Conservation (phyloP, 2,888 invertebrate species). For the Limnephilus rhombicus region DNA sequence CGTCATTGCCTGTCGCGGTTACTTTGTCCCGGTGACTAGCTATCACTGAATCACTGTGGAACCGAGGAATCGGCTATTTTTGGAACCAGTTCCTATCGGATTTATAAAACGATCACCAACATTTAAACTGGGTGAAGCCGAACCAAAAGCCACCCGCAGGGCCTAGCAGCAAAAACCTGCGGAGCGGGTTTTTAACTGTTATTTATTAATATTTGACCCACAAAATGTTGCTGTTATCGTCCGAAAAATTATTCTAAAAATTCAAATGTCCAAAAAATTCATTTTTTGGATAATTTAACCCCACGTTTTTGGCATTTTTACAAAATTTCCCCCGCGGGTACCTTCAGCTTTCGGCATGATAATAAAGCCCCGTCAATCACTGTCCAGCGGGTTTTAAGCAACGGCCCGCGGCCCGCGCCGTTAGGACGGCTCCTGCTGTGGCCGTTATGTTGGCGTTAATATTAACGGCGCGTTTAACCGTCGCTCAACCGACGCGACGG, state of each 20-base stretch:
- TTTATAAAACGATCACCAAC: too few species aligned
- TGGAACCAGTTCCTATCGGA: too few species aligned
- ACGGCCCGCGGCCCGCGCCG: background rate
- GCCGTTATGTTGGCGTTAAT: constrained; percentile 26
- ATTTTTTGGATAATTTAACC: background rate
- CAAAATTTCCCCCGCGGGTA: background rate
- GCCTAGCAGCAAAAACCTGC: too few species aligned
- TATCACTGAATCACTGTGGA: too few species aligned
- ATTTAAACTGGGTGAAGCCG: too few species aligned
- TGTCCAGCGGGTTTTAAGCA: constrained; percentile 28
- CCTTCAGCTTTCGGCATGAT: background rate
- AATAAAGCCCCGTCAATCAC: constrained; percentile 43
- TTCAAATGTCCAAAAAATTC: background rate
- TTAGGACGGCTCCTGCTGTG: background rate
- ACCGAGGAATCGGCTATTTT: too few species aligned
- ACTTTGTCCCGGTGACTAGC: too few species aligned
- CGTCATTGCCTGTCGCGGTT: too few species aligned
- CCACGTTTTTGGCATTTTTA: background rate
- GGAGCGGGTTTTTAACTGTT: too few species aligned
- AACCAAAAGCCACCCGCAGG: too few species aligned
- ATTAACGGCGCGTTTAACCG: constrained; percentile 40
- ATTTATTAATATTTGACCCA: too few species aligned
- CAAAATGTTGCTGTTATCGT: background rate
- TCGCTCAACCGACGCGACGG: constrained; percentile 21
- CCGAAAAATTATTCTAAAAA: background rate